phyloP scores from a whole-genome alignment of 2,113 vertebrate genomes.

The Rhinolophus sinicus region DNA sequence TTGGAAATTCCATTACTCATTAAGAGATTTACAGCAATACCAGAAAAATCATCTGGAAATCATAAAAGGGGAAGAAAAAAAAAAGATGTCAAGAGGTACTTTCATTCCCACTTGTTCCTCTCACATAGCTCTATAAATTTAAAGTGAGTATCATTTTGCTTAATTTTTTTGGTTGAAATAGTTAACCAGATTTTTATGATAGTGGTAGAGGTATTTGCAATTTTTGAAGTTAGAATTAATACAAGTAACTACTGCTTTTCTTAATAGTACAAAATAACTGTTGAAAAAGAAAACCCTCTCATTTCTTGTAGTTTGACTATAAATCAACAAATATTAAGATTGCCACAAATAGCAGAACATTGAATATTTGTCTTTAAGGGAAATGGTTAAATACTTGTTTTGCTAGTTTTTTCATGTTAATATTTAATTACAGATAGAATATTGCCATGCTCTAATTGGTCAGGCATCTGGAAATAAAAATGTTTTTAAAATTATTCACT shows the following conservation, averaged over 20 bases:
- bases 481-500: not conserved
- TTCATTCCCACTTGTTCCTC: not conserved
- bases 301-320: not conserved
- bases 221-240: constrained; percentile 10
- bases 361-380: not conserved
- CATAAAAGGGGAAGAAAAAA: not conserved
- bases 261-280: not conserved
- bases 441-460: not conserved
- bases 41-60: not conserved
- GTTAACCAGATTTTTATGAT: not conserved
- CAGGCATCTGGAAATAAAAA: not conserved
- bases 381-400: not conserved
- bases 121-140: not conserved
- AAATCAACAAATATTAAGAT: not conserved
- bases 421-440: not conserved
- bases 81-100: not conserved
- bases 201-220: not conserved
- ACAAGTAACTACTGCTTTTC: not conserved
- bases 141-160: constrained; percentile 2
- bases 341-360: not conserved
- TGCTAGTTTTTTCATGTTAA: not conserved
- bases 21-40: not conserved
- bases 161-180: not conserved
- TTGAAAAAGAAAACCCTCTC: not conserved
- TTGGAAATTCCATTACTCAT: not conserved